These are phyloP conservation scores for Notodonta ziczac DNA, from an alignment of 2,888 invertebrate genomes.

Conservation along the genomic window DNA sequence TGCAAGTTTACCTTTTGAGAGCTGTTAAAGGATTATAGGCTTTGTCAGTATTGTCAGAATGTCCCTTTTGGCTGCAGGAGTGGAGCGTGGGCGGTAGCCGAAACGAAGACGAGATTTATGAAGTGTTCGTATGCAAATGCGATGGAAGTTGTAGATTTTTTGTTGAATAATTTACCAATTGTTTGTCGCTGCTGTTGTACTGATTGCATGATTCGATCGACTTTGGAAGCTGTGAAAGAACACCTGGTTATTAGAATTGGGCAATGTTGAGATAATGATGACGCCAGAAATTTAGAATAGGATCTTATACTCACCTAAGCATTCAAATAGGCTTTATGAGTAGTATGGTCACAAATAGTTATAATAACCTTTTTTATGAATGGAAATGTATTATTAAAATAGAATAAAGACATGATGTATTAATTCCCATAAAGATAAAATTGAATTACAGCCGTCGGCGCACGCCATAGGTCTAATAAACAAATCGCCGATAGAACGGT, in stretches of 20 bases:
- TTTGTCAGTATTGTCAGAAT: slow-evolving; percentile 56
- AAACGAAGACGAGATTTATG: slow-evolving; percentile 60
- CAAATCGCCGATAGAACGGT: slow-evolving; percentile 14
- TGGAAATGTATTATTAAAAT: neutral
- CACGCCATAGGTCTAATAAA: slow-evolving; percentile 8
- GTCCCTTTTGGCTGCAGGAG: slow-evolving; percentile 35
- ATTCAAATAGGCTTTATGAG: no score
- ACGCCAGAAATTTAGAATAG: neutral
- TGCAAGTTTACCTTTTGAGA: slow-evolving; percentile 48
- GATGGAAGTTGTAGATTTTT: slow-evolving; percentile 30
- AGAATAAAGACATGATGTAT: neutral
- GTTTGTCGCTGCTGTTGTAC: slow-evolving; percentile 43
- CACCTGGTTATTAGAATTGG: neutral
- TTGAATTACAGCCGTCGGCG: slow-evolving; percentile 3
- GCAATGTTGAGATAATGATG: neutral
- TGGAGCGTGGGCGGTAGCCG: slow-evolving; percentile 52
- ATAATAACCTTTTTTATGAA: neutral
- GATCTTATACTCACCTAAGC: no score
- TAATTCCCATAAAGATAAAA: neutral
- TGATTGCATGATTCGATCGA: slow-evolving; percentile 25
- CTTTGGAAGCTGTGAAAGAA: neutral
- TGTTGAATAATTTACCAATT: slow-evolving; percentile 47
- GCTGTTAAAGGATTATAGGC: slow-evolving; percentile 65
- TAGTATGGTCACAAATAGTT: neutral
- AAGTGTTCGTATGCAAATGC: slow-evolving; percentile 69